Conservation (phyloP, 1,140 invertebrate species). For the Drosophila tropicalis region DNA sequence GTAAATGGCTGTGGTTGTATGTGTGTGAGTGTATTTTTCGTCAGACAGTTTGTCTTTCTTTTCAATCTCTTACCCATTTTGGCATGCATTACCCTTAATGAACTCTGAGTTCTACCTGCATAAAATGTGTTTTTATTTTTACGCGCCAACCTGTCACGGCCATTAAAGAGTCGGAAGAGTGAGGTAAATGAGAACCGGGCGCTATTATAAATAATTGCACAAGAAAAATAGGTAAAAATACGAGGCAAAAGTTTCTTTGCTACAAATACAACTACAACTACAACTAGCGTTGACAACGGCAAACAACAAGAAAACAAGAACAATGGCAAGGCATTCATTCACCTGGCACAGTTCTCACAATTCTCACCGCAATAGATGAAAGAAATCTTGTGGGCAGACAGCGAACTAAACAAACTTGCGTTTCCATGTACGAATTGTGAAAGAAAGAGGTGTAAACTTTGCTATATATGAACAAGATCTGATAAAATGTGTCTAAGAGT, state of each 20-base stretch:
- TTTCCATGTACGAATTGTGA: conserved; percentile 7
- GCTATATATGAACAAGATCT: not conserved
- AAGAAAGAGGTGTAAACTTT: conserved; percentile 3
- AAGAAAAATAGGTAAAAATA: conserved; percentile 74
- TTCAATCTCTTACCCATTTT: conserved; percentile 50
- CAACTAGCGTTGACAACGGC: conserved; percentile 44
- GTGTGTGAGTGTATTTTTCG: conserved; percentile 16
- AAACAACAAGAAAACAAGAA: conserved; percentile 31
- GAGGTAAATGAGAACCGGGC: conserved; percentile 42
- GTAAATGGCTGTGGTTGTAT: conserved; percentile 11
- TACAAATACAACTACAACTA: not conserved
- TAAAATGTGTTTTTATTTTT: conserved; percentile 27
- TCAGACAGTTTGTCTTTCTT: conserved; percentile 63
- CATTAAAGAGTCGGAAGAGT: conserved; percentile 13
- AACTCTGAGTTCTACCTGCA: conserved; percentile 68
- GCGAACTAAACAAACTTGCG: conserved; percentile 36
- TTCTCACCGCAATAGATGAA: conserved; percentile 56
- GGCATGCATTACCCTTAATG: conserved; percentile 80
- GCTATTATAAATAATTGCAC: conserved; percentile 80
- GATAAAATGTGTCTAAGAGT: not conserved
- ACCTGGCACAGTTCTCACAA: conserved; percentile 78
- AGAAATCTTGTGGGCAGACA: conserved; percentile 43
- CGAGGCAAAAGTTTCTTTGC: conserved; percentile 49
- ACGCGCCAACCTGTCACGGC: conserved; percentile 8
- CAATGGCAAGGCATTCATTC: conserved; percentile 53